Percentiles rank a stretch among this genome's conserved stretches.
phyloP scores from a whole-genome alignment of 2,888 invertebrate species.

The Nephrocerus scutellatus region DNA sequence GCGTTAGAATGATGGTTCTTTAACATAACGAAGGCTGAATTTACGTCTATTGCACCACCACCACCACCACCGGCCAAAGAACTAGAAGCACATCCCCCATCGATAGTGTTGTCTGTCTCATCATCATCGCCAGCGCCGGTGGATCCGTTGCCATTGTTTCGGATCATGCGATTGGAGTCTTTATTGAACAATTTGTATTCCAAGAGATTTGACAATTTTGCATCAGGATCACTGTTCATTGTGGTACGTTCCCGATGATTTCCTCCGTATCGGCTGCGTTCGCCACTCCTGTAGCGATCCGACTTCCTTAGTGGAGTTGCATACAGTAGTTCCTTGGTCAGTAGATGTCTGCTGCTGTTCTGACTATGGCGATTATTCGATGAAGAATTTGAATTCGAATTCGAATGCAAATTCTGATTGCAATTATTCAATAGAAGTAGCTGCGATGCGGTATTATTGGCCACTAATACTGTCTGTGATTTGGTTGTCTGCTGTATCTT shows the following conservation, averaged over 20 bases:
- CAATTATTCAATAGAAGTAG: conserved; percentile 34
- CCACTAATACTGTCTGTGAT: conserved; percentile 3
- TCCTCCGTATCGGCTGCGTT: conserved; percentile 33
- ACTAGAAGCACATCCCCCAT: conserved; percentile 35
- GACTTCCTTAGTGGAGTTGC: conserved; percentile 47
- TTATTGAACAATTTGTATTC: conserved; percentile 36
- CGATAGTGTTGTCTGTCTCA: conserved; percentile 33
- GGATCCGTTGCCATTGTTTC: conserved; percentile 38
- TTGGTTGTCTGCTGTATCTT: conserved; percentile 41
- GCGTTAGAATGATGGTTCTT: conserved; percentile 9
- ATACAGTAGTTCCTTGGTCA: conserved; percentile 46
- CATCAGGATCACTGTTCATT: conserved; percentile 25
- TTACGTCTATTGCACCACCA: conserved; percentile 27
- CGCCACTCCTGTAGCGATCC: conserved; percentile 45
- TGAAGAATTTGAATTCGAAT: conserved; percentile 20
- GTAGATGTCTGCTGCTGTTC: conserved; percentile 10
- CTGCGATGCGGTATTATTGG: conserved; percentile 28
- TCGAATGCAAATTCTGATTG: conserved; percentile 30
- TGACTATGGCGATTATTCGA: conserved; percentile 19
- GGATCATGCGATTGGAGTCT: conserved; percentile 38
- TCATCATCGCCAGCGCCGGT: conserved; percentile 40
- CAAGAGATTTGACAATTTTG: conserved; percentile 40
- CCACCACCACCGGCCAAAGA: conserved; percentile 26
- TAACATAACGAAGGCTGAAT: conserved; percentile 7
- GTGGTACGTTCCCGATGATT: conserved; percentile 16